Base-by-base conservation (phyloP, 2,113 vertebrate species). In the Amia ocellicauda region DNA sequence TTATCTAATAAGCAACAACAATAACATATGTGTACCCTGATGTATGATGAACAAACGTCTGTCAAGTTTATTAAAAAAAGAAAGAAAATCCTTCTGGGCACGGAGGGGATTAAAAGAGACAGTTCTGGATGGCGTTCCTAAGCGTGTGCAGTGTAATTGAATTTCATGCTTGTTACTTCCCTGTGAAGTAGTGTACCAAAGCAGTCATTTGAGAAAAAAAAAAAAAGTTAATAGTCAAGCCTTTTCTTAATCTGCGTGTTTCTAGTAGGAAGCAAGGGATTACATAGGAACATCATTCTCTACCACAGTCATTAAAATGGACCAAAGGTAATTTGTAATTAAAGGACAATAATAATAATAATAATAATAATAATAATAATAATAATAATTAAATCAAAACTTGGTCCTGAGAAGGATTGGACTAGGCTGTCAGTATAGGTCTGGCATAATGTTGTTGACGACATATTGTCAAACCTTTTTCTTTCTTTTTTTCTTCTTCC, bases 151-250 rank as follows among this genome's bases (percentile, higher is more conserved):
- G 70, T 78, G 78, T 94, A 92, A 97, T 94, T 93, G 80, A 91
- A 93, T 95, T 96, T 96, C 92, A 94, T 88, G 92, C 93, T 91
- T 66, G 61, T 85, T 86, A 90, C 82, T 87, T 89, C 74, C 81
- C 86, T 98, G 92, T 98, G 94, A 97, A 96, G 94, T 94, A 69
- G 93, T 92, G 91, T 91, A 94, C 19, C 74, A 89, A 93, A 88
- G 93, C 93, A 71, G 89, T 94, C 94, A 96, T 81, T 86, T 90
- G 93, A 94, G 88, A 93, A 89, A 70, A 87, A 83, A 94, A 89
- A 93, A 89, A 70, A 87, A 83, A 85, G 80, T 86, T 85, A 81
- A 86, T 83, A 78, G 79, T 86, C 82, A 85, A 80, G 70, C 53
- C 72, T 74, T 86, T 69, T 76, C 79, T 87, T 85, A 90, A 86